phyloP scores from a whole-genome alignment of 2,888 invertebrate species.

The Rhopalosiphum nymphaeae region DNA sequence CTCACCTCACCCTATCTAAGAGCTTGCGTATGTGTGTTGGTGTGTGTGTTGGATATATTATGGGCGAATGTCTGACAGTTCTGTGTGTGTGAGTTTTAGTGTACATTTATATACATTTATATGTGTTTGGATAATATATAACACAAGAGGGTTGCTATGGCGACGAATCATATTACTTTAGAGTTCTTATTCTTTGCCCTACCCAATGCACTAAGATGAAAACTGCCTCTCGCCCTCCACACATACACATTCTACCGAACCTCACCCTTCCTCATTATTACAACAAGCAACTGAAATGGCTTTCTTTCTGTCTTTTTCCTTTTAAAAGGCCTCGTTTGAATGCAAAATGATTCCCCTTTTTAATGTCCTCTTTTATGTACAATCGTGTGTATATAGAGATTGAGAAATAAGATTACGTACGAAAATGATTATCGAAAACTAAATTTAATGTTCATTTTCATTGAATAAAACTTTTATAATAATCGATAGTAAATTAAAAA shows the following conservation, averaged over 20 bases:
- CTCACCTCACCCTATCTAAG: constrained; percentile 20
- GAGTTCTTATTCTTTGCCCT: constrained; percentile 64
- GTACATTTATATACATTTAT: constrained; percentile 61
- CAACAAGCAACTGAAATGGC: constrained; percentile 64
- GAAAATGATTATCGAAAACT: constrained; percentile 48
- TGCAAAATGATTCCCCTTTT: constrained; percentile 64
- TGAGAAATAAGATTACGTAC: constrained; percentile 48
- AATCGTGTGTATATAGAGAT: constrained; percentile 43
- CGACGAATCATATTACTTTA: constrained; percentile 65
- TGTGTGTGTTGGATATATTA: constrained; percentile 60
- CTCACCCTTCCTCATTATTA: constrained; percentile 56
- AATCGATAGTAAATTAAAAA: constrained; percentile 36
- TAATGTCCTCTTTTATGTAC: constrained; percentile 63
- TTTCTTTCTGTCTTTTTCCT: constrained; percentile 63
- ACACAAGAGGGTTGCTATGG: constrained; percentile 64
- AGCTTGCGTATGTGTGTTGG: constrained; percentile 22
- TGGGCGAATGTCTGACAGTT: constrained; percentile 61
- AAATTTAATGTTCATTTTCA: constrained; percentile 42
- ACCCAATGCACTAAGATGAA: constrained; percentile 62
- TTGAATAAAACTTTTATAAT: constrained; percentile 43
- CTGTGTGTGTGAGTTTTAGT: constrained; percentile 62
- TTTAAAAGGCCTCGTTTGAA: constrained; percentile 63
- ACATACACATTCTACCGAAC: constrained; percentile 44
- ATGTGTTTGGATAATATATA: constrained; percentile 65
- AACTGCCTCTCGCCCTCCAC: constrained; percentile 29